Conservation (phyloP, 2,797 vertebrate genomes). For the Anguilla pacifica region DNA sequence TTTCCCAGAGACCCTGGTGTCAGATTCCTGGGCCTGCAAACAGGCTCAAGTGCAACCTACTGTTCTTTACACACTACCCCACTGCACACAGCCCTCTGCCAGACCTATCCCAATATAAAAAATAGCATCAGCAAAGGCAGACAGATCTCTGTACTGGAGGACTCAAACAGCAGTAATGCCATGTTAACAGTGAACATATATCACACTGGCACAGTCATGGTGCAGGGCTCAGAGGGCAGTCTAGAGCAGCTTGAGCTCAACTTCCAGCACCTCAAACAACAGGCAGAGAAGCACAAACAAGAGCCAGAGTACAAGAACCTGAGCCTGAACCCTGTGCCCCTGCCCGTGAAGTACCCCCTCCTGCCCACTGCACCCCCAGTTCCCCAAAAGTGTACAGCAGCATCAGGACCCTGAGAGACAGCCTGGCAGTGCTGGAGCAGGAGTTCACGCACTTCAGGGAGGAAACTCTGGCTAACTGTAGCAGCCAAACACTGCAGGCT, state of each 20-base stretch:
- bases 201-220: background rate
- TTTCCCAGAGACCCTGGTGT: too few relatives aligned
- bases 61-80: too few relatives aligned
- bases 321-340: background rate
- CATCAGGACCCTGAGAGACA: background rate
- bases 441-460: background rate
- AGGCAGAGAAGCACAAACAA: background rate
- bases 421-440: background rate
- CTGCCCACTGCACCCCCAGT: background rate
- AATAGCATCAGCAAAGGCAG: too few relatives aligned
- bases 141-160: too few relatives aligned
- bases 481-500: background rate
- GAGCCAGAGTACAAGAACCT: background rate
- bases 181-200: background rate
- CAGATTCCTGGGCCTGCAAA: too few relatives aligned
- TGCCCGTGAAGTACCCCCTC: background rate
- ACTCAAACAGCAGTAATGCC: background rate
- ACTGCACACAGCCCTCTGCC: too few relatives aligned
- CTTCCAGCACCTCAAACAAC: background rate
- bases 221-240: background rate
- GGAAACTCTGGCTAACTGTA: background rate
- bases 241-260: background rate
- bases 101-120: too few relatives aligned
- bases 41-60: too few relatives aligned
- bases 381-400: background rate